Evolutionary conservation across 2,113 vertebrate species (phyloP).

Genomic region (Orthonyx spaldingii): DNA sequence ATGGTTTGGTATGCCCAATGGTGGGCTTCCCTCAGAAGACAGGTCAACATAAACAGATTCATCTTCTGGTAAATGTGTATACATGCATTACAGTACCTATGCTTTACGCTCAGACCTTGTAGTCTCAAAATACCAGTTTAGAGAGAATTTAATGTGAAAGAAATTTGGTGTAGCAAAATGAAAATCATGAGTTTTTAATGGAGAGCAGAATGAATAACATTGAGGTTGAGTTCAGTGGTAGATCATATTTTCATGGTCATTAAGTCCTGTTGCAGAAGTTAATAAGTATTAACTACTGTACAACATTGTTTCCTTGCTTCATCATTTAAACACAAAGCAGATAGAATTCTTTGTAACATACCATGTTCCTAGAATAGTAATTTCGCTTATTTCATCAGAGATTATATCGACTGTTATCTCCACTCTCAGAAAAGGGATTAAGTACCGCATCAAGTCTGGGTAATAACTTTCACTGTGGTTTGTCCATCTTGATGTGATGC

Average conservation of each 20-base stretch:
- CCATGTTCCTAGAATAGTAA: background rate
- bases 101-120: background rate
- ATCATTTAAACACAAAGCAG: background rate
- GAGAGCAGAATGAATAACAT: background rate
- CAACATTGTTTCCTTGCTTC: background rate
- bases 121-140: background rate
- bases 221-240: background rate
- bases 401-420: background rate
- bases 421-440: background rate
- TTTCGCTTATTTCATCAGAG: background rate
- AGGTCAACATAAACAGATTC: background rate
- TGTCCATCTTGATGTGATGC: background rate
- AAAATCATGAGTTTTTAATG: background rate
- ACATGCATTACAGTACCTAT: background rate
- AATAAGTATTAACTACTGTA: background rate
- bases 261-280: background rate
- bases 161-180: background rate
- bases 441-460: background rate
- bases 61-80: background rate
- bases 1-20: background rate
- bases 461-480: background rate
- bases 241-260: background rate
- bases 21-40: background rate
- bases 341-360: background rate
- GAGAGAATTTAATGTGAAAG: background rate